phyloP scores from a whole-genome alignment of 2,888 invertebrate genomes.

The Agapetus fuscipes region DNA sequence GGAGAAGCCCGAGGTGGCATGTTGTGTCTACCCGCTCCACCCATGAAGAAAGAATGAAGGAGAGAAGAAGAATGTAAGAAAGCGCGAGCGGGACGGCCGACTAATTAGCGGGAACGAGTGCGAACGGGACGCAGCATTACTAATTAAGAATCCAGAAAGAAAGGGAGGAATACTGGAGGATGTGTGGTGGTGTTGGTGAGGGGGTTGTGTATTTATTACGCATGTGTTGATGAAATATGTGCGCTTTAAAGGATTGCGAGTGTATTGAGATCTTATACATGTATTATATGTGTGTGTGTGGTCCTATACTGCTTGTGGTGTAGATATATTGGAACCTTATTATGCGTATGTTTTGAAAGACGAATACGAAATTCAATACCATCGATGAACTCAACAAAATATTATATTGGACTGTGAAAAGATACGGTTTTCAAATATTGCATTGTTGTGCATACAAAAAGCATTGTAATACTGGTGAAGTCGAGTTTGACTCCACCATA shows the following conservation, averaged over 20 bases:
- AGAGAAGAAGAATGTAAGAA: conserved; percentile 48
- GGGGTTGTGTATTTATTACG: conserved; percentile 5
- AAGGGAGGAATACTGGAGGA: conserved; percentile 28
- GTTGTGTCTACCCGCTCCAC: conserved; percentile 19
- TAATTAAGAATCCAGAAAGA: conserved; percentile 64
- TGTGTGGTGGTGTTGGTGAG: conserved; percentile 11
- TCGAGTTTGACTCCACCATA: too few relatives aligned
- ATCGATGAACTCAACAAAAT: too few relatives aligned
- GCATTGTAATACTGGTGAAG: too few relatives aligned
- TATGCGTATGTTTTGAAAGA: too few relatives aligned
- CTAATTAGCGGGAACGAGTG: conserved; percentile 39
- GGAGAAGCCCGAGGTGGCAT: conserved; percentile 19
- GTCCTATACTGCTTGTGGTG: too few relatives aligned
- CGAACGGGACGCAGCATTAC: conserved; percentile 46
- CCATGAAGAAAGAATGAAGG: conserved; percentile 21
- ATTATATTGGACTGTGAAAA: too few relatives aligned
- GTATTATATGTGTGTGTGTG: conserved; percentile 3
- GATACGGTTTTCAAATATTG: too few relatives aligned
- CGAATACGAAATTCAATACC: too few relatives aligned
- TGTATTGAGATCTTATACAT: too few relatives aligned
- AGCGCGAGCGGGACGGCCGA: conserved; percentile 44
- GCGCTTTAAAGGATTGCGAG: too few relatives aligned
- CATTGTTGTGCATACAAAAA: too few relatives aligned
- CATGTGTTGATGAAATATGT: conserved; percentile 9
- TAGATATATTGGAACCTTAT: too few relatives aligned